phyloP scores from a whole-genome alignment of 2,888 invertebrate genomes.

The Monoplex corrugatus region DNA sequence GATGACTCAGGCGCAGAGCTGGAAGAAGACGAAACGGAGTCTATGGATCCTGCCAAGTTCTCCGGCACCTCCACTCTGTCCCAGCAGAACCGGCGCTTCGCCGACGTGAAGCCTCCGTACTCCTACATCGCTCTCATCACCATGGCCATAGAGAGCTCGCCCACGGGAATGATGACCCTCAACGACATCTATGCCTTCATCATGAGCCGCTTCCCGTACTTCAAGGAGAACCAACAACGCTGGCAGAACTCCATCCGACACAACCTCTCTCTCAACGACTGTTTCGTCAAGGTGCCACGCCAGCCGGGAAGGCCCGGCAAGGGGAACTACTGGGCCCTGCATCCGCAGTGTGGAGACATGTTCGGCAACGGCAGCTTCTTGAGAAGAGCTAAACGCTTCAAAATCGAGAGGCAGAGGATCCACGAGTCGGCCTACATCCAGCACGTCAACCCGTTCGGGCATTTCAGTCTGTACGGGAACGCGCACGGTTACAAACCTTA shows the following conservation, averaged over 20 bases:
- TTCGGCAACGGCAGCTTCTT: constrained; percentile 81
- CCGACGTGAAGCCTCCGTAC: constrained; percentile 98
- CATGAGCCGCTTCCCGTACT: constrained; percentile 93
- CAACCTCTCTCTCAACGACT: constrained; percentile 97
- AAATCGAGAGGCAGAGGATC: constrained; percentile 64
- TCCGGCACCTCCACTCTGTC: constrained; percentile 56
- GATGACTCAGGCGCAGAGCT: not conserved
- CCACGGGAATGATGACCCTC: constrained; percentile 96
- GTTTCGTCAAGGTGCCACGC: constrained; percentile 92
- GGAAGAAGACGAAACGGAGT: constrained; percentile 43
- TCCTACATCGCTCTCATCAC: constrained; percentile 99
- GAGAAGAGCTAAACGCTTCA: constrained; percentile 79
- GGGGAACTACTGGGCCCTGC: constrained; percentile 81
- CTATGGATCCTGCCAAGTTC: constrained; percentile 30
- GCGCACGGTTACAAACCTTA: constrained; percentile 69
- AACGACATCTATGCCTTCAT: constrained; percentile 95
- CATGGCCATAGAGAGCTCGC: constrained; percentile 99
- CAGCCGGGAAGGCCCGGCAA: constrained; percentile 80
- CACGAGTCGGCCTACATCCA: constrained; percentile 66
- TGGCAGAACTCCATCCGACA: constrained; percentile 87
- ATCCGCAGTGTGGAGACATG: constrained; percentile 80
- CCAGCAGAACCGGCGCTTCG: constrained; percentile 78
- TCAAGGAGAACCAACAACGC: constrained; percentile 90
- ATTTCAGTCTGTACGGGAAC: constrained; percentile 71
- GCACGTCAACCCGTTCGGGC: constrained; percentile 73